Conservation (phyloP, 2,888 invertebrate species). For the Drosophila kambysellisi region DNA sequence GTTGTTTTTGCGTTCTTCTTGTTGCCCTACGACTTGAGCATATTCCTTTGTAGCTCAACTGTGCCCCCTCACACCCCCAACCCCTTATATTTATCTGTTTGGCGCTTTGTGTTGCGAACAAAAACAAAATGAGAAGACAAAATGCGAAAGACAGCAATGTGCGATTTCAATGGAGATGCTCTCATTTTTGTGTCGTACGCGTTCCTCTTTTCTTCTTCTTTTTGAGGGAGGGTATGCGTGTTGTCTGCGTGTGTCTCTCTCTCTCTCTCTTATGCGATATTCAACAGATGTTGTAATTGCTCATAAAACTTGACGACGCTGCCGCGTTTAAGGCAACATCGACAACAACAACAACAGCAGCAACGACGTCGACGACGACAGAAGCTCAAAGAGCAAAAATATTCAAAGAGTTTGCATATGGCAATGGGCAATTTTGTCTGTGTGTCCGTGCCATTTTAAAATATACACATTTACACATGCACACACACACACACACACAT, state of each 20-base stretch:
- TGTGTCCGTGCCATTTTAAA: constrained; percentile 27
- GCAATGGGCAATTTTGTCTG: constrained; percentile 47
- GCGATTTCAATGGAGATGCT: constrained; percentile 55
- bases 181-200: constrained; percentile 42
- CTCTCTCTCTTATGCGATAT: constrained; percentile 66
- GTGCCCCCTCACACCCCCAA: neutral
- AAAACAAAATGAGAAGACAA: constrained; percentile 22
- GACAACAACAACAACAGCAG: constrained; percentile 37
- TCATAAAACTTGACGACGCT: constrained; percentile 82
- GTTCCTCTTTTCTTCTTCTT: constrained; percentile 29
- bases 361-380: constrained; percentile 29
- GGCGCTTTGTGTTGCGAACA: constrained; percentile 58
- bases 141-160: constrained; percentile 39
- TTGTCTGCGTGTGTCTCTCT: constrained; percentile 23
- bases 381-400: constrained; percentile 58
- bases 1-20: constrained; percentile 25
- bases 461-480: constrained; percentile 32
- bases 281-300: constrained; percentile 83
- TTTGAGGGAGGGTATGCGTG: constrained; percentile 18
- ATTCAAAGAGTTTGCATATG: constrained; percentile 69
- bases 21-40: constrained; percentile 58
- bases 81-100: constrained; percentile 56
- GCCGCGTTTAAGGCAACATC: constrained; percentile 60
- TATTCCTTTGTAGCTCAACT: constrained; percentile 43
- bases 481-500: constrained; percentile 44